Conservation (phyloP, 2,113 vertebrate species). For the Alces alces region DNA sequence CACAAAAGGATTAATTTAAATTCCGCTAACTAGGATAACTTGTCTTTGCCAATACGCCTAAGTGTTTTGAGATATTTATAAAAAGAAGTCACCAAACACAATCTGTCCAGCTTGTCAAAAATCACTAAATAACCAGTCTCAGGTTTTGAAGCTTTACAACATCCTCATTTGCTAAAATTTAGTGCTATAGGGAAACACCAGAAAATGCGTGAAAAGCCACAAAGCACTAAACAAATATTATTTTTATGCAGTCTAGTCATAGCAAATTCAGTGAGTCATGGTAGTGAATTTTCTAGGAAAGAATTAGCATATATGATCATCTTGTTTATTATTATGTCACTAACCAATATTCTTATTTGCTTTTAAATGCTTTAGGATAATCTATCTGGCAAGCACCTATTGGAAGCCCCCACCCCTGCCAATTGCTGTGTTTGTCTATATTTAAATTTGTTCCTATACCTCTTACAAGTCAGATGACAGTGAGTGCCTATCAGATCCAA, state of each 20-base stretch:
- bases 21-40: background rate
- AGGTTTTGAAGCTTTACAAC: background rate
- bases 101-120: background rate
- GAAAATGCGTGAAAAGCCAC: background rate
- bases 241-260: background rate
- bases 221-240: background rate
- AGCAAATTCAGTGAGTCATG: background rate
- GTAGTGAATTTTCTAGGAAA: background rate
- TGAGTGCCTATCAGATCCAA: background rate
- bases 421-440: background rate
- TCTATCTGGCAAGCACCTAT: background rate
- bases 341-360: background rate
- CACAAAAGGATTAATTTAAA: background rate
- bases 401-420: background rate
- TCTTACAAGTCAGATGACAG: background rate
- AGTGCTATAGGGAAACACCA: background rate
- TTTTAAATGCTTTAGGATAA: background rate
- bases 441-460: background rate
- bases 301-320: background rate
- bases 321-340: background rate
- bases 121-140: background rate
- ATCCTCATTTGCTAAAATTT: slow-evolving; percentile 30
- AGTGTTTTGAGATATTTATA: slow-evolving; percentile 14
- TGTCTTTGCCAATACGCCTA: background rate
- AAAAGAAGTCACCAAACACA: slow-evolving; percentile 5